Base-by-base conservation (phyloP, 2,888 invertebrate genomes). In the Melanostoma mellinum region DNA sequence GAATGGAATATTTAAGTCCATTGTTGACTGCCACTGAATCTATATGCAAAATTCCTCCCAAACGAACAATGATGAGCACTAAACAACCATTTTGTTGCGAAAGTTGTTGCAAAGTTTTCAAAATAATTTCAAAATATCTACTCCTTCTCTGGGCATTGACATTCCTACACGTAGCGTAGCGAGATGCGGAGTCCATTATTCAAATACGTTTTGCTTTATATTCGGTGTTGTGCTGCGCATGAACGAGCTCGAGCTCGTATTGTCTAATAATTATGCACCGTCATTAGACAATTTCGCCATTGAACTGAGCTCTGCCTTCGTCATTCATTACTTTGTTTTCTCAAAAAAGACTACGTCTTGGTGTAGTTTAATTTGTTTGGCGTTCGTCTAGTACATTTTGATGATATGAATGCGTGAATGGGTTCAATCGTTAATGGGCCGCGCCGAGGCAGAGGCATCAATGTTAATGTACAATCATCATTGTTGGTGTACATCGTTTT, bases 401-500 rank as follows among this genome's bases (percentile, higher is more conserved):
- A 10, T 60, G 65, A 67, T 71, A 71, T 79, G 61, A 79, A 79
- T 71, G 84, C 84, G 71, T 79, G 74, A 79, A 74, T 60, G 55
- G 35, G 46, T 60, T 58, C 60, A 40, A 53, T 6, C 48, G 9
- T 10, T 9, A 8, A 4, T 35, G 35, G 33, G 40, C 40, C 44
- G 44, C 50, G 46, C 32, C 10, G 2, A 8, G 20, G 40, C 6
- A 33, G 6, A 4, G 20, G 5, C 32, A 32, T n/a, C 8, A 46
- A 33, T 33, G 56, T 44, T 20, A 20, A 46, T 10, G 10, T 42
- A 42, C 46, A 9, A 63, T 48, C 50, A 50, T 63, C 38, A 79
- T 75, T 60, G 79, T 79, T 84, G 79, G 84, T 79, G 74, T 79
- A 84, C 79, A 75, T 71, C 74, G 52, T 79, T 84, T 84, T 74